Evolutionary conservation across 2,888 invertebrate genomes (phyloP), one percentile per base, ranked within the genome.

Genomic region (Caenorhabditis plicata): DNA sequence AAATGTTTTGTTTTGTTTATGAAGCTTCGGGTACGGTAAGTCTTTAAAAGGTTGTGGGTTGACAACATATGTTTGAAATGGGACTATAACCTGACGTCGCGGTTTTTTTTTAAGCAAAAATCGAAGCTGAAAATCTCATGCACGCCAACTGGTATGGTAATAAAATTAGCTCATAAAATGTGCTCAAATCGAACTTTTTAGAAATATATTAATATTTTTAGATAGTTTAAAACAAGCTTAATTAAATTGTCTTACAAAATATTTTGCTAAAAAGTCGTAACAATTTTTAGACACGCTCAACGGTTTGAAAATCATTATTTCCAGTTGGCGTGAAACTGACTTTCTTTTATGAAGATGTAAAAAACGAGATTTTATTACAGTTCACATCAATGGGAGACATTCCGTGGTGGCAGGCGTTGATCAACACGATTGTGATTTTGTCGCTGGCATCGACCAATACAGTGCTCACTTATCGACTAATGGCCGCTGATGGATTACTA

Each of bases 401-500:
- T 54, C 29, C 33, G 19, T 76, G 74, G 76, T 71, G 66, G 53
- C 44, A 65, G 31, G 45, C 58, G 5, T 36, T 69, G 17, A 44
- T 68, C 41, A 61, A 54, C 27, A 64, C 67, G 44, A 26, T 78
- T 32, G 71, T 80, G 47, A 75, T 78, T 35, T 42, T 66, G 29
- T 79, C 78, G 0, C 56, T 79, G 19, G 52, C 52, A 35, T 55
- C 51, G 22, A 77, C 79, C 11, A 79, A 80, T 43, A 55, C 74
- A 7, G 73, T 80, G 5, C 73, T 80, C 40, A 69, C 69, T 26
- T 80, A 77, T 50, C 71, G 80, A 20, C 65, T 80, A 13, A 52
- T 80, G 57, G 71, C 78, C 0, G 80, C 80, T 22, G 80, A 80
- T 54, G 80, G 78, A 19, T 57, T 78, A 7, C 54, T 80, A 36